Base-by-base conservation (phyloP, 2,888 invertebrate genomes). In the Diloba caeruleocephala region DNA sequence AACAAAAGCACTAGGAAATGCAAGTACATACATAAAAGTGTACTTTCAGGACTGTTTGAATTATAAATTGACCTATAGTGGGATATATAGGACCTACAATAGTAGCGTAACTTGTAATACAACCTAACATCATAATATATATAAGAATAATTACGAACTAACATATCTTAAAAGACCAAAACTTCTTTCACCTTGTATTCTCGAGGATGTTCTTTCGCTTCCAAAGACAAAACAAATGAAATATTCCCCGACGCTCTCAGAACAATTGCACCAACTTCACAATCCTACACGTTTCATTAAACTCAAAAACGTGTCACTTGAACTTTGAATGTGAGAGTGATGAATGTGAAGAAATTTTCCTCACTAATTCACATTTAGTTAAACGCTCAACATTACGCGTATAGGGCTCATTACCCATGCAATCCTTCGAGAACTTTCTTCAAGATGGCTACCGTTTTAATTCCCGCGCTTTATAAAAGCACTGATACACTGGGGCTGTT, bases 391-490 rank as follows among this genome's bases (percentile, higher is more conserved):
- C 69, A 70, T 78, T 74, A 72, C 77, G 73, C 78, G 77, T 74
- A 74, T 7, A 43, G 58, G 76, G 55, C 75, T 84, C 85, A 82
- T 88, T 84, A 85, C 78, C 42, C 66, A 71, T 60, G 65, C 76
- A 74, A 82, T 78, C 73, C 78, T 84, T 76, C 73, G 69, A 71
- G 76, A 87, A 85, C 73, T 85, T 84, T 84, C 78, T 56, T 51
- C 75, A 81, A 81, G 73, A 88, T 83, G 82, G 82, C 81, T 80
- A 58, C 76, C 2, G 71, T 78, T 83, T 85, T 82, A 83, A 84
- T 84, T 85, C 81, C 78, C 76, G 77, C 77, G 44, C 59, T 65
- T 77, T 45, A 48, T 61, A 74, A 59, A 52, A 65, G 45, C 12
- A 13, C 48, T 48, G 49, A 44, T 56, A 66, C 51, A 71, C 52